A percentile compares a stretch with the other conserved stretches of the same genome.
Evolutionary conservation across 2,888 invertebrate species (phyloP).

Genomic region (Harpalus rubripes): DNA sequence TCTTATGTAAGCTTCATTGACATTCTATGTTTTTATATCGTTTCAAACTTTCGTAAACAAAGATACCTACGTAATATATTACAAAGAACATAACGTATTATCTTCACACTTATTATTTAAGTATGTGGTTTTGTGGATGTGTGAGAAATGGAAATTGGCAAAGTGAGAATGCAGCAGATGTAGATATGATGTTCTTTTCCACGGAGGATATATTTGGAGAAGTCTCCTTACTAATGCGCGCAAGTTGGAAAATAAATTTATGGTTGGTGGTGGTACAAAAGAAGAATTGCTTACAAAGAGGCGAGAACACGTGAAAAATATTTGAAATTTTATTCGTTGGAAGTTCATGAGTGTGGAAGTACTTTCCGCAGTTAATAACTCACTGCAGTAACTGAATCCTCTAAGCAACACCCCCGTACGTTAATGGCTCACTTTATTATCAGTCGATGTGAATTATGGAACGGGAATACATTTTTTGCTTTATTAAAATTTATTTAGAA

Average conservation of each 20-base stretch:
- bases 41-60: no score
- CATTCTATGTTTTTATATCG: no score
- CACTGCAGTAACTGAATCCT: conserved; percentile 44
- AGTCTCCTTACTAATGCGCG: conserved; percentile 22
- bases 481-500: conserved; percentile 61
- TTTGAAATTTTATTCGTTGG: conserved; percentile 48
- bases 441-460: conserved; percentile 58
- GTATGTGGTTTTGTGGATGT: background rate
- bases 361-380: conserved; percentile 51
- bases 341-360: conserved; percentile 49
- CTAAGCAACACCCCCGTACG: conserved; percentile 30
- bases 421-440: conserved; percentile 62
- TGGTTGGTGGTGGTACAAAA: conserved; percentile 25
- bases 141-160: conserved; percentile 6
- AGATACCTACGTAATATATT: no score
- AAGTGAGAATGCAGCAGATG: conserved; percentile 1
- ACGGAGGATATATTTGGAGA: conserved; percentile 9
- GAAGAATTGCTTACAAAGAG: conserved; percentile 45
- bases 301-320: conserved; percentile 51
- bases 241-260: conserved; percentile 29
- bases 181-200: conserved; percentile 4
- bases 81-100: no score
- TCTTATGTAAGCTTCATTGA: no score
- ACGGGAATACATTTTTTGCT: conserved; percentile 51
- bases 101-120: no score